Evolutionary conservation across 2,797 vertebrate species (phyloP), one percentile per base, ranked within the genome.

Genomic region (Lindbergichthys nudifrons): DNA sequence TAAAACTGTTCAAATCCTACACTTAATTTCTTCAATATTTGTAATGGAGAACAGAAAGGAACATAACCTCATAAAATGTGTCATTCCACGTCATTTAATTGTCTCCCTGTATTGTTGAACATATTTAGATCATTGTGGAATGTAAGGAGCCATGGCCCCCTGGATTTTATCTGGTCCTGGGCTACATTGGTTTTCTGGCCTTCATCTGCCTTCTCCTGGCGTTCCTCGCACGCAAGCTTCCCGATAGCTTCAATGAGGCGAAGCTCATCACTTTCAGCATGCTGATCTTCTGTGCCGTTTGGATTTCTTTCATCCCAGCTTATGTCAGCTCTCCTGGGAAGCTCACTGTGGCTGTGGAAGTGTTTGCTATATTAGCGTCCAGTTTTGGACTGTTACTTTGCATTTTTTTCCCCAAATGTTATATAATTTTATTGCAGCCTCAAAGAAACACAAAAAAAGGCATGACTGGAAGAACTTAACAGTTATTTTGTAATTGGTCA

Each of bases 221-320:
- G 0, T 95, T 95, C 47, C 76, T 95, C 4, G 94, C 90, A 41
- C 88, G 93, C 2, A 95, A 94, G 45, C 88, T 96, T 3, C 95
- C 95, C 0, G 93, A 92, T 59, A 91, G 87, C 0, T 96, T 96
- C 79, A 95, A 95, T 0, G 94, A 95, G 50, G 94, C 94, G 0
- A 95, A 94, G 60, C 81, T 94, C 42, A 95, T 95, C 77, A 88
- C 94, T 13, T 95, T 95, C 77, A 95, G 94, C 77, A 94, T 95
- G 94, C 70, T 95, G 23, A 95, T 94, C 43, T 94, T 95, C 88
- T 94, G 87, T 18, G 90, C 93, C 0, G 94, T 95, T 13, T 95
- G 94, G 94, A 89, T 95, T 54, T 91, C 92, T 19, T 95, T 95
- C 74, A 95, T 95, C 10, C 95, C 94, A 9, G 93, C 93, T 56